Conservation (phyloP, 2,113 vertebrate species). For the Calidris pygmaea region DNA sequence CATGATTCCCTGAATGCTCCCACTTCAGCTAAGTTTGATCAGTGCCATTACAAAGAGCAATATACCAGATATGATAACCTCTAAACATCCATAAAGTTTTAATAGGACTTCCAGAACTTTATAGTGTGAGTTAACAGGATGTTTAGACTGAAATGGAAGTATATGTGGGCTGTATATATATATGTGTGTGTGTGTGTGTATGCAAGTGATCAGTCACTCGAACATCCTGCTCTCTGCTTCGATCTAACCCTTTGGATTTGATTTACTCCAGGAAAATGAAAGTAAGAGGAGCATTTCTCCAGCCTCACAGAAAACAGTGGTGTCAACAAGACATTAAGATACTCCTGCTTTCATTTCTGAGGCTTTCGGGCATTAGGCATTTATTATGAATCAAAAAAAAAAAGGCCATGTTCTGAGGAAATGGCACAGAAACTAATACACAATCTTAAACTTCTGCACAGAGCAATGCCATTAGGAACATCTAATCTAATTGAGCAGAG, state of each 20-base stretch:
- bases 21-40: background rate
- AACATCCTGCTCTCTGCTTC: background rate
- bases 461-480: background rate
- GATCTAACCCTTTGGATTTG: background rate
- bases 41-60: background rate
- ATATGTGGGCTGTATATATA: background rate
- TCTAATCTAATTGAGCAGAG: background rate
- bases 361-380: conserved; percentile 1
- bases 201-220: background rate
- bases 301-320: background rate
- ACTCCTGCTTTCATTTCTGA: background rate
- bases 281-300: background rate
- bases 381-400: background rate
- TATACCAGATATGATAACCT: background rate
- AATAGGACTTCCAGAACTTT: background rate
- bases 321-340: background rate
- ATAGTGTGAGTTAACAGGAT: background rate
- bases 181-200: background rate
- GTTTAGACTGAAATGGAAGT: background rate
- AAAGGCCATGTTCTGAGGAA: background rate
- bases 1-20: background rate
- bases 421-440: conserved; percentile 19
- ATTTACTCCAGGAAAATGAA: background rate
- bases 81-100: background rate
- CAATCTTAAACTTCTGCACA: background rate